Evolutionary conservation across 2,113 vertebrate genomes (phyloP).

Genomic region (Chloroceryle aenea): DNA sequence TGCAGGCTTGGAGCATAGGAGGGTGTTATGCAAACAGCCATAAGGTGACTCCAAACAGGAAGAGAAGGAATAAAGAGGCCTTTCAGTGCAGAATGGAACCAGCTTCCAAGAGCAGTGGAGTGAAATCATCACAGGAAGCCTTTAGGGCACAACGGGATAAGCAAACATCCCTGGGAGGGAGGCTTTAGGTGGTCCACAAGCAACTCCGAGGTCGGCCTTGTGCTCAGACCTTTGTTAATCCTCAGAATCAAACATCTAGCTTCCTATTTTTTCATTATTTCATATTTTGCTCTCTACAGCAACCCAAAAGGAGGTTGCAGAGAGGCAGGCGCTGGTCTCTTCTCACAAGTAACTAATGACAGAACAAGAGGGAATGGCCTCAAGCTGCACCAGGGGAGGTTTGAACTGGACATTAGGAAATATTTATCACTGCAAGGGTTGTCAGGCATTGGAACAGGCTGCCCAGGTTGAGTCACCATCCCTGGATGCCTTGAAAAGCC

Average conservation of each 20-base stretch:
- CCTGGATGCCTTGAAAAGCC: no score
- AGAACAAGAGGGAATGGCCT: no score
- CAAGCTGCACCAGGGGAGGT: no score
- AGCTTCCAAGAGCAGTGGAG: not conserved
- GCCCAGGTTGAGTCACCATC: no score
- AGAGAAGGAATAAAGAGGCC: slow-evolving; percentile 17
- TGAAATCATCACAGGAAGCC: slow-evolving; percentile 7
- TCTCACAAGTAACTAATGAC: no score
- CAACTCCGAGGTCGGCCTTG: not conserved
- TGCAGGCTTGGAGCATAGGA: not conserved
- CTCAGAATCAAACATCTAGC: not conserved
- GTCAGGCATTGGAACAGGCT: no score
- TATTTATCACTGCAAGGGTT: no score
- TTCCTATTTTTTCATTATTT: not conserved
- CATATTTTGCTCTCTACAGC: no score
- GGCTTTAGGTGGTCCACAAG: rapidly evolving
- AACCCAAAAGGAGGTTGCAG: no score
- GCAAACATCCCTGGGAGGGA: not conserved
- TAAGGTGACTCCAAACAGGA: slow-evolving; percentile 15
- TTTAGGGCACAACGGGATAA: not conserved
- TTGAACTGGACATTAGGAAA: no score
- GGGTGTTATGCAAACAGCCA: not conserved
- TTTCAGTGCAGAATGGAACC: slow-evolving; percentile 9
- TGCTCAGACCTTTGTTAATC: not conserved
- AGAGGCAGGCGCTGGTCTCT: no score